These are phyloP conservation scores for Heterotis niloticus DNA, from an alignment of 2,113 vertebrate species.

Conservation along the genomic window DNA sequence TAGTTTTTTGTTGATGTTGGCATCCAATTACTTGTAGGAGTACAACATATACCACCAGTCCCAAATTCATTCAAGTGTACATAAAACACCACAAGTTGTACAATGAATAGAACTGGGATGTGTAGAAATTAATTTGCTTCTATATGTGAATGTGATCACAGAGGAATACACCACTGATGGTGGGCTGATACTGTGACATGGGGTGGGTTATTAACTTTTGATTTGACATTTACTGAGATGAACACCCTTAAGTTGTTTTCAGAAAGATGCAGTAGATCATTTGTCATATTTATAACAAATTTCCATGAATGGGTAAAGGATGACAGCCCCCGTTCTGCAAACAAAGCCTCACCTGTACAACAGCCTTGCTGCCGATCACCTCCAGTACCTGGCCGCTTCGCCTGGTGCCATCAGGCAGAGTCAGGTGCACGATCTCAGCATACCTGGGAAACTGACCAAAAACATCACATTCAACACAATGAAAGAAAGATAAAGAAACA, in stretches of 20 bases:
- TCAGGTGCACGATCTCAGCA: conserved; percentile 77
- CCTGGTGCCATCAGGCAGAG: conserved; percentile 69
- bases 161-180: neutral
- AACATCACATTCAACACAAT: neutral
- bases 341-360: conserved; percentile 63
- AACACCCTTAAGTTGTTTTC: neutral
- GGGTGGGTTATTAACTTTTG: neutral
- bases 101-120: too few relatives aligned
- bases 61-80: too few relatives aligned
- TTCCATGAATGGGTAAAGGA: neutral
- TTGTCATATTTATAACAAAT: neutral
- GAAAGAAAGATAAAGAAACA: conserved; percentile 42
- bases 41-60: too few relatives aligned
- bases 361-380: conserved; percentile 71
- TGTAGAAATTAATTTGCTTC: neutral
- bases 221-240: neutral
- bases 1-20: too few relatives aligned
- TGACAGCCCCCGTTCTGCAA: neutral
- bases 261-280: too few relatives aligned
- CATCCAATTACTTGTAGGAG: too few relatives aligned
- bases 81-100: too few relatives aligned
- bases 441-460: conserved; percentile 65
- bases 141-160: neutral
- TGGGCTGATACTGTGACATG: neutral
- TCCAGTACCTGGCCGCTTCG: conserved; percentile 75